Evolutionary conservation across 2,888 invertebrate species (phyloP).

Genomic region (Watsonalla binaria): DNA sequence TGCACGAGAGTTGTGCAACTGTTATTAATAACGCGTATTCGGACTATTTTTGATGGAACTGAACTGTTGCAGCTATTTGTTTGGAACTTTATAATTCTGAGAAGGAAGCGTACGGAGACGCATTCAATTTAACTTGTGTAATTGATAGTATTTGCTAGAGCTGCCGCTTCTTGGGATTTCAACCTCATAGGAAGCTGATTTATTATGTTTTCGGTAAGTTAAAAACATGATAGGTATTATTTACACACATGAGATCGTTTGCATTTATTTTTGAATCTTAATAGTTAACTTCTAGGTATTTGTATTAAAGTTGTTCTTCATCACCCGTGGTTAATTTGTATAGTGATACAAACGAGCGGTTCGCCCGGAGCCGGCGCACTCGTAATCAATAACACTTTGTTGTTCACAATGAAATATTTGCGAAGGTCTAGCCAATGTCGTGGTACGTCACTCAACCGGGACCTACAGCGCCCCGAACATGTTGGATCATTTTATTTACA

Average conservation of each 20-base stretch:
- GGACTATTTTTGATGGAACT: not conserved
- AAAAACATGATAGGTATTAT: not conserved
- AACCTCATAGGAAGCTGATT: too few relatives aligned
- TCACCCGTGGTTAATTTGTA: slow-evolving; percentile 1
- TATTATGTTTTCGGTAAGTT: too few relatives aligned
- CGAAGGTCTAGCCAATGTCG: slow-evolving; percentile 27
- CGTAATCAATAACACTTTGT: slow-evolving; percentile 43
- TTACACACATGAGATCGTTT: not conserved
- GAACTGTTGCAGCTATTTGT: not conserved
- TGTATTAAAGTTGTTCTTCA: not conserved
- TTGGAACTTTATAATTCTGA: not conserved
- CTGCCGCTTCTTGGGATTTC: not conserved
- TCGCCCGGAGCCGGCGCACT: slow-evolving; percentile 21
- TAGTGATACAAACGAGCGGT: slow-evolving; percentile 47
- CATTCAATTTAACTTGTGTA: not conserved
- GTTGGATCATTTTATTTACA: not conserved
- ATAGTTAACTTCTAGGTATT: not conserved
- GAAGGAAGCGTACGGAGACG: not conserved
- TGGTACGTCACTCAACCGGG: slow-evolving; percentile 4
- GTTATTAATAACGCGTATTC: not conserved
- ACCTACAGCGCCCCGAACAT: not conserved
- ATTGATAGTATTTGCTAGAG: not conserved
- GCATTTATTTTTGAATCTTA: not conserved
- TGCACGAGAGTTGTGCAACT: slow-evolving; percentile 1
- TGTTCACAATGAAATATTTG: slow-evolving; percentile 34